phyloP scores from a whole-genome alignment of 1,140 invertebrate genomes.

The Stegodyphus dumicola region DNA sequence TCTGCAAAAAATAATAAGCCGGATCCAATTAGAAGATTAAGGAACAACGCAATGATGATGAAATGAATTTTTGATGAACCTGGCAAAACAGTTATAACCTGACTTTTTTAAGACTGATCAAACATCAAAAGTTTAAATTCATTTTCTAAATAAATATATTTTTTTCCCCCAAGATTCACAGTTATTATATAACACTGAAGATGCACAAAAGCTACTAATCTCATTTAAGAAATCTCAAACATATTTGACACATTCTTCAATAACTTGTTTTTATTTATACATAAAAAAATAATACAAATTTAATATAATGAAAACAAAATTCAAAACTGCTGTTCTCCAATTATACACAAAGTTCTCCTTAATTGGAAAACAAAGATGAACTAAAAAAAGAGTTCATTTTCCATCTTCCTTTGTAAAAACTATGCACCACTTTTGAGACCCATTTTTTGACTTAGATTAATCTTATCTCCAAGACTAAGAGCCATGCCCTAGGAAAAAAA shows the following conservation, averaged over 20 bases:
- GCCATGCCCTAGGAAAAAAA: constrained; percentile 87
- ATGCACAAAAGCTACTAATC: no score
- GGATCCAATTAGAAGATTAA: no score
- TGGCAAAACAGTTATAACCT: no score
- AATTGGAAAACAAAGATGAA: background rate
- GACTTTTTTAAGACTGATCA: no score
- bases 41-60: no score
- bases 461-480: constrained; percentile 94
- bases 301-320: constrained; percentile 9
- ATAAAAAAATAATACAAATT: constrained; percentile 47
- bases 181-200: no score
- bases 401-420: background rate
- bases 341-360: background rate
- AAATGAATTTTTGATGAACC: no score
- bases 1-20: no score
- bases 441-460: constrained; percentile 89
- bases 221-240: background rate
- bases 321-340: constrained; percentile 1
- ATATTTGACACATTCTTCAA: background rate
- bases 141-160: no score
- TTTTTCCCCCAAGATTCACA: no score
- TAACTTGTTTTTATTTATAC: constrained; percentile 11
- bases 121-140: no score
- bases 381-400: no score
- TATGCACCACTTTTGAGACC: constrained; percentile 55